A percentile compares a stretch with the other conserved stretches of the same genome.
Conservation (phyloP, 2,888 invertebrate species). For the Apodemia duryi region DNA sequence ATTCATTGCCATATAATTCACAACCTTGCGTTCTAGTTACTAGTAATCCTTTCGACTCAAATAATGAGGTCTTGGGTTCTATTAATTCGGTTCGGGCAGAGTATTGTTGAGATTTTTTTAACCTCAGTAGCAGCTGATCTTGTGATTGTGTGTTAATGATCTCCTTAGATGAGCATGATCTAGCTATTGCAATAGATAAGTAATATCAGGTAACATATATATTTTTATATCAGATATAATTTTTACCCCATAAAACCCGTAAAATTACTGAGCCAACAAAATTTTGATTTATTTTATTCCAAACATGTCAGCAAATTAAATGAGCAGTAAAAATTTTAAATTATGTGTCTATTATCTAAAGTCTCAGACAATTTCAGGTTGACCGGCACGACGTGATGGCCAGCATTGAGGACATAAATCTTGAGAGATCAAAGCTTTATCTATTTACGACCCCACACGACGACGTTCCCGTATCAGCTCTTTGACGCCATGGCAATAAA, state of each 20-base stretch:
- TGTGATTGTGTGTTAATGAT: no score
- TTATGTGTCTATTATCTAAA: slow-evolving; percentile 1
- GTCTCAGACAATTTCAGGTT: background rate
- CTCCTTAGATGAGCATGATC: no score
- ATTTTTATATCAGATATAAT: background rate
- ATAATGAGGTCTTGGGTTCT: no score
- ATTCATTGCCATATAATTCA: no score
- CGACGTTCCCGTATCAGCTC: background rate
- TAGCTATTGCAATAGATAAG: no score
- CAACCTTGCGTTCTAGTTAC: no score
- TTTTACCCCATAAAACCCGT: background rate
- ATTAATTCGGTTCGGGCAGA: no score
- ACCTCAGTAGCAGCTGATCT: no score
- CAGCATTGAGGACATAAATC: slow-evolving; percentile 11
- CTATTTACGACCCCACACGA: slow-evolving; percentile 9
- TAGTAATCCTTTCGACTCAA: no score
- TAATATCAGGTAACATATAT: no score
- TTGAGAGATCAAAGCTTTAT: slow-evolving; percentile 13
- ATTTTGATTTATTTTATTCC: background rate
- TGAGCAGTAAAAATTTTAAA: background rate
- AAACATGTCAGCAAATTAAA: slow-evolving; percentile 3
- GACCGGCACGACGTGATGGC: background rate
- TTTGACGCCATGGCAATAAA: slow-evolving; percentile 3
- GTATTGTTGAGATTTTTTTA: no score
- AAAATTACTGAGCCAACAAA: background rate